Base-by-base conservation (phyloP, 2,888 invertebrate genomes). In the Tigriopus californicus region DNA sequence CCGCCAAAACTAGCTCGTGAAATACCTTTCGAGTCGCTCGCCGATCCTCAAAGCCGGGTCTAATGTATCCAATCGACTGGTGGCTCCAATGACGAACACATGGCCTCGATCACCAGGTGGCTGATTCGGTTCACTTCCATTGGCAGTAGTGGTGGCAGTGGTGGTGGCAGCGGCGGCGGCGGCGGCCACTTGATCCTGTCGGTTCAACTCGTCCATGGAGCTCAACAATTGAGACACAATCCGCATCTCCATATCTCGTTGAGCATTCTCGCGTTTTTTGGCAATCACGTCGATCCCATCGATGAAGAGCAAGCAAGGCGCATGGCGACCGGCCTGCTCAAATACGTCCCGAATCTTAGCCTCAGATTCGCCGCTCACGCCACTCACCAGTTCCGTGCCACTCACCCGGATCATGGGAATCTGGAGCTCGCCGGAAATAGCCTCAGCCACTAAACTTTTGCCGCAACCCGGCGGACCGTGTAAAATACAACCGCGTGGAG, bases 241-340 rank as follows among this genome's bases (percentile, higher is more conserved):
- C 62, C 97, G 75, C 62, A 86, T 79, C 69, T 97, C 94, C 95
- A 97, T 97, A 67, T 92, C 94, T 69, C 86, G 84, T 66, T 88
- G 86, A 2, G 90, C 90, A 66, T 82, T 82, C 60, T 89, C 82
- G 67, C 92, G 76, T 69, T 90, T 88, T 5, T 85, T 86, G 41
- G 90, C 87, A 51, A 98, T 84, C n/a, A 90, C 82, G 75, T 98
- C 97, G 62, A 98, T 87, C 74, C 97, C 94, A 73, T 98, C 97
- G 63, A 98, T 82, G 68, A 95, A 92, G 44, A 95, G 72, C 13
- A 95, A 79, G 69, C 88, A 85, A 0, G 90, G 89, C 11, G 86
- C 79, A 61, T 77, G 71, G 56, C 78, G 73, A 61, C 78, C 70
- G 1, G 94, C 92, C 68, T 83, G 80, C 44, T 89, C 85, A 73